Percentiles rank a stretch among this genome's conserved stretches.
These are phyloP conservation scores for Lordiphosa collinella DNA, from an alignment of 1,140 invertebrate genomes.

Conservation along the genomic window DNA sequence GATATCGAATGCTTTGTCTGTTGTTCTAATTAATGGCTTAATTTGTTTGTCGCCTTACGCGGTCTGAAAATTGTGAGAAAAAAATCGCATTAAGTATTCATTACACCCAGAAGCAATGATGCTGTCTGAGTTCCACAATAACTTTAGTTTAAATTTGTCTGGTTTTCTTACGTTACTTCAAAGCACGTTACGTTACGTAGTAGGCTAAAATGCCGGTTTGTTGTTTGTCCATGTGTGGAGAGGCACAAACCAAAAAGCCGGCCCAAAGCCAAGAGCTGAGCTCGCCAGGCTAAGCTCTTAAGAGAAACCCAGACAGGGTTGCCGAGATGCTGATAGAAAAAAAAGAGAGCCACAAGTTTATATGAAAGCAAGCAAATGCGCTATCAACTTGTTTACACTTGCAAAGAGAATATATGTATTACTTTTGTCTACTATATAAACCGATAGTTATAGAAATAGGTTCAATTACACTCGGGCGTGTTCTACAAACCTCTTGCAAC, in stretches of 20 bases:
- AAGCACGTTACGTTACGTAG: constrained; percentile 17
- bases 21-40: constrained; percentile 63
- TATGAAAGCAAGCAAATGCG: too few species aligned
- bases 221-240: constrained; percentile 16
- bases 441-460: too few species aligned
- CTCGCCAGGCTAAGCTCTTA: neutral
- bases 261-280: constrained; percentile 27
- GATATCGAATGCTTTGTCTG: constrained; percentile 20
- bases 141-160: neutral
- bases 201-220: constrained; percentile 37
- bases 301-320: constrained; percentile 43
- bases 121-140: constrained; percentile 29
- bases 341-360: neutral
- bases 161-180: neutral
- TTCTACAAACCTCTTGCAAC: too few species aligned
- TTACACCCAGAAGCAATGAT: constrained; percentile 11
- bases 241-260: constrained; percentile 44
- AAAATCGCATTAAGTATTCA: constrained; percentile 5
- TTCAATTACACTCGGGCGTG: too few species aligned
- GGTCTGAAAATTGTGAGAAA: too few species aligned
- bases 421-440: too few species aligned
- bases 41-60: constrained; percentile 17
- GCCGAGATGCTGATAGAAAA: constrained; percentile 8
- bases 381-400: too few species aligned
- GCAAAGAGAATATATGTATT: too few species aligned